Base-by-base conservation (phyloP, 2,113 vertebrate genomes). In the Stictonetta naevosa region DNA sequence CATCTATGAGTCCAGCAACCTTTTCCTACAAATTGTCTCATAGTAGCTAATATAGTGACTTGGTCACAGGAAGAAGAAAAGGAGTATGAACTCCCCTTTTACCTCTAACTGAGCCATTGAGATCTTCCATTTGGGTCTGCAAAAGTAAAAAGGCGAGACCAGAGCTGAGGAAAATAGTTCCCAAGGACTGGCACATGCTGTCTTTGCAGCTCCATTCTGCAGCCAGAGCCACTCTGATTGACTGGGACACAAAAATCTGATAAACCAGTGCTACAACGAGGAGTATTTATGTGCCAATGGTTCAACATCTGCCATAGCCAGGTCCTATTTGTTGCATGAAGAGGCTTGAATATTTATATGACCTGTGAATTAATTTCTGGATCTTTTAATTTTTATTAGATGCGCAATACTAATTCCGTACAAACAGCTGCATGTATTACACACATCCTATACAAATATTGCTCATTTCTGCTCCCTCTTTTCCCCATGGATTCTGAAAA, bases 121-220 rank as follows among this genome's bases (percentile, higher is more conserved):
- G 52, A 74, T 66, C 31, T 77, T 64, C 31, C 8, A 3, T 36
- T 67, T 50, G 31, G 13, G 36, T 81, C 7, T 74, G 50, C 28
- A 74, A 36, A 83, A 69, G 40, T 2, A n/a, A 50, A 23, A 86
- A 83, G 55, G 55, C 15, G 56, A 66, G 40, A 40, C 14, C 17
- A 13, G 26, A 50, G 16, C 17, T 53, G 75, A 74, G 22, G n/a
- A 67, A 55, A 83, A 46, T 31, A 46, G 40, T 15, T 33, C 28
- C 58, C 6, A 4, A 77, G 60, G 59, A 68, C 14, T 0, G 0
- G 59, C 50, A 34, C 19, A 4, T 0, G 1, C 21, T 74, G 50
- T 67, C 16, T 68, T 69, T 36, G 16, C 50, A 92, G 34, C 34
- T 89, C 68, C 63, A 31, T 38, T 16, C 8, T 34, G 60, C 42